Evolutionary conservation across 2,888 invertebrate species (phyloP), one percentile per base, ranked within the genome.

Genomic region (Drosophila cyrtoloma): DNA sequence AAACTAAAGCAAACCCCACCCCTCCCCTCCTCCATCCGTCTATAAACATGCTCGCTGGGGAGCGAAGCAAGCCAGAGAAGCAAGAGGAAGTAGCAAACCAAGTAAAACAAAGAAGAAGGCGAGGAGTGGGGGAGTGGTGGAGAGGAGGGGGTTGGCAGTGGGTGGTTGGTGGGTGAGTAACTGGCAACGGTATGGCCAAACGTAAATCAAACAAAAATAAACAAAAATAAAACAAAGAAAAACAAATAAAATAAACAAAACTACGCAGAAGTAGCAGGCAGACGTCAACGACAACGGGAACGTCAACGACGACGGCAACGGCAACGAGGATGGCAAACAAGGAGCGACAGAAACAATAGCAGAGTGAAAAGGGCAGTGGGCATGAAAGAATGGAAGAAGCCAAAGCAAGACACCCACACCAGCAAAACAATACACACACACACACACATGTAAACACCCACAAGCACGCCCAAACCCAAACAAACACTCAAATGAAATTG

Each of bases 211-310:
- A 85, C 85, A 85, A 85, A 85, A 85, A 85, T 84, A 81, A 81
- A 81, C 82, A 81, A 76, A 83, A 86, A 86, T 84, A 85, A 89
- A 82, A 82, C 89, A 85, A 88, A 85, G 88, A 85, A 84, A 89
- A 86, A 90, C 90, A 86, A 88, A 86, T 86, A 86, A 84, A 89
- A 86, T 90, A 85, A 90, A 86, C 86, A 90, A 82, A 86, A 90
- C 90, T 88, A 90, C 81, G 86, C 78, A 87, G 73, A 85, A 89
- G 90, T 86, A 77, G 82, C 80, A 77, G 81, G 85, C 85, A 81
- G 86, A 84, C 84, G 84, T 85, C 80, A 79, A 85, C 80, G 75
- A 75, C 71, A 69, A 86, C 74, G 60, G 69, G 62, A 61, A 72
- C 63, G 51, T n/a, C 55, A 5, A 32, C 22, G 12, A 12, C 67